Percentiles rank a stretch among this genome's conserved stretches.
Conservation (phyloP, 1,140 invertebrate species). For the Bombus balteatus region DNA sequence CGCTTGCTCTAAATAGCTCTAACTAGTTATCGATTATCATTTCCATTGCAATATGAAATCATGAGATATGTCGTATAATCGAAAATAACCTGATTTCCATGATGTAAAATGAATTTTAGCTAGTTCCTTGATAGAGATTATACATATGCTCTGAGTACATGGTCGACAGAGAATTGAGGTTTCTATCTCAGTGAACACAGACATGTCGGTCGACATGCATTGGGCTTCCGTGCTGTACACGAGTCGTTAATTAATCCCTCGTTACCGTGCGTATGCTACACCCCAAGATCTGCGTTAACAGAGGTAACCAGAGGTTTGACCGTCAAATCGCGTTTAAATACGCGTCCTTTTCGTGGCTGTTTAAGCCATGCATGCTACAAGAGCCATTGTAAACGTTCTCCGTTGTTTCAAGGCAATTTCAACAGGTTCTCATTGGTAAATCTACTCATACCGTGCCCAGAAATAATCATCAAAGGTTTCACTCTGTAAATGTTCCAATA, state of each 20-base stretch:
- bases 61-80: neutral
- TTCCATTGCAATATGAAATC: too few relatives aligned
- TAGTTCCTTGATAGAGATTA: slow-evolving; percentile 25
- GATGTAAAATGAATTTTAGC: neutral
- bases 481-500: too few relatives aligned
- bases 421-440: slow-evolving; percentile 3
- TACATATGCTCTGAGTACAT: neutral
- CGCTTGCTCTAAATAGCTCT: too few relatives aligned
- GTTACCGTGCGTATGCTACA: slow-evolving; percentile 59
- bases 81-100: slow-evolving; percentile 5
- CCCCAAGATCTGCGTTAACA: slow-evolving; percentile 67
- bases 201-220: slow-evolving; percentile 49
- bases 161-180: slow-evolving; percentile 53
- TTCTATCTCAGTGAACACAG: slow-evolving; percentile 53
- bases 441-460: neutral
- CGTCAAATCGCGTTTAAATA: slow-evolving; percentile 65
- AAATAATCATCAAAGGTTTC: neutral
- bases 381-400: neutral
- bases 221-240: slow-evolving; percentile 52
- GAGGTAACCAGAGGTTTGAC: slow-evolving; percentile 60
- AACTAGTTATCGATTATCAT: neutral
- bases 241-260: slow-evolving; percentile 73
- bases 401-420: neutral
- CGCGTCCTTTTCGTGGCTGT: slow-evolving; percentile 66
- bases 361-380: neutral